These are phyloP conservation scores for Helleia helle DNA, from an alignment of 2,888 invertebrate genomes.

Conservation along the genomic window DNA sequence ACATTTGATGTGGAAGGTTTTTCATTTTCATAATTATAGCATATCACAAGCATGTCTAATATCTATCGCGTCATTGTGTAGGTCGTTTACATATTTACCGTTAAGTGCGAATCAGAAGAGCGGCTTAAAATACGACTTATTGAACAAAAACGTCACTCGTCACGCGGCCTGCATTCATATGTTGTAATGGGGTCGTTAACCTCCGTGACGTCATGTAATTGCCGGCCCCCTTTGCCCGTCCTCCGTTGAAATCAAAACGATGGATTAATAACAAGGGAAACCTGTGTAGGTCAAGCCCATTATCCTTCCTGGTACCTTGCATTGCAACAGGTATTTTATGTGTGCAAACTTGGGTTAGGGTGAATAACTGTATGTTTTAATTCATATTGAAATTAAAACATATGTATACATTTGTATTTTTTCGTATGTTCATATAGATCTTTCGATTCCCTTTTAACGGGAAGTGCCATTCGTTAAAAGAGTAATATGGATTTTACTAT, in stretches of 20 bases:
- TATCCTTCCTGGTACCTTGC: slow-evolving; percentile 32
- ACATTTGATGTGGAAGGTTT: too few relatives aligned
- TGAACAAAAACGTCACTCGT: slow-evolving; percentile 59
- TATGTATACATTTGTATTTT: too few relatives aligned
- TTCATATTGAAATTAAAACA: too few relatives aligned
- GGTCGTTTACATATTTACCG: slow-evolving; percentile 10
- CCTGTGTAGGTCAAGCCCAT: slow-evolving; percentile 69
- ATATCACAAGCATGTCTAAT: neutral
- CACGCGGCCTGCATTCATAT: slow-evolving; percentile 67
- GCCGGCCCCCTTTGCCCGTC: slow-evolving; percentile 65
- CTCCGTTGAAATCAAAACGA: slow-evolving; percentile 66
- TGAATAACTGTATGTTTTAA: too few relatives aligned
- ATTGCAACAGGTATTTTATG: slow-evolving; percentile 1
- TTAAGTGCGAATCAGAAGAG: slow-evolving; percentile 10
- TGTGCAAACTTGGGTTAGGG: slow-evolving; percentile 1
- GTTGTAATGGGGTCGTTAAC: slow-evolving; percentile 73
- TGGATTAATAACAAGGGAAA: slow-evolving; percentile 70
- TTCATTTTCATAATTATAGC: too few relatives aligned
- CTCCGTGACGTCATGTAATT: slow-evolving; percentile 70
- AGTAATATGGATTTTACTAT: too few relatives aligned
- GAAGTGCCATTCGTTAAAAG: too few relatives aligned
- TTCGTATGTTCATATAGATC: too few relatives aligned
- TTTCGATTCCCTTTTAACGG: too few relatives aligned
- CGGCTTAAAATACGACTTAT: slow-evolving; percentile 34
- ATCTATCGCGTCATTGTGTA: neutral